Evolutionary conservation across 2,113 vertebrate genomes (phyloP).

Genomic region (Erythrocercus mccallii): DNA sequence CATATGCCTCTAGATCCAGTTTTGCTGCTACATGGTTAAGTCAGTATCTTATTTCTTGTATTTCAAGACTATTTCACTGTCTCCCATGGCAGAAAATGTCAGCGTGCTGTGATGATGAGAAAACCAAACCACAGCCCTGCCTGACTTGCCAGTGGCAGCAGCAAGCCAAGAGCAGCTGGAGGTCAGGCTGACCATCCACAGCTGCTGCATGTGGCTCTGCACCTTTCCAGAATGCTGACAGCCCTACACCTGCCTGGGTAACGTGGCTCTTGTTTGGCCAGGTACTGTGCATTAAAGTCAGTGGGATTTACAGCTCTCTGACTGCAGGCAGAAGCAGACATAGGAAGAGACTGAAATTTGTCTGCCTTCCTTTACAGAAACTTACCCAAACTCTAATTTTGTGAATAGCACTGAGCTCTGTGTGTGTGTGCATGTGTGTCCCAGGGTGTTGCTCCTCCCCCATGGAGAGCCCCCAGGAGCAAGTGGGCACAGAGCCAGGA

Average conservation of each 20-base stretch:
- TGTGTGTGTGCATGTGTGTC: too few relatives aligned
- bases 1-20: neutral
- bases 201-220: accelerated
- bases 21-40: neutral
- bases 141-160: neutral
- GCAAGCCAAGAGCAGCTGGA: neutral
- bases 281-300: neutral
- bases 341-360: neutral
- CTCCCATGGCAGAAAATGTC: neutral
- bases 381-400: accelerated
- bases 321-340: neutral
- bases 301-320: slow-evolving; percentile 27
- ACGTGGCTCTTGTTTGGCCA: accelerated
- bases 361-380: neutral
- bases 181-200: neutral
- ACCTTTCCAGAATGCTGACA: accelerated
- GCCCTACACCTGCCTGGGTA: neutral
- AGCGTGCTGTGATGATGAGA: accelerated
- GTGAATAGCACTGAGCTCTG: neutral
- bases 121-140: neutral
- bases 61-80: neutral
- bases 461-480: neutral
- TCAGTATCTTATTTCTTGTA: neutral
- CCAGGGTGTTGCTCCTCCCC: neutral
- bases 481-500: neutral